Conservation (phyloP, 2,113 vertebrate genomes). For the Oxygymnocypris stewartii region DNA sequence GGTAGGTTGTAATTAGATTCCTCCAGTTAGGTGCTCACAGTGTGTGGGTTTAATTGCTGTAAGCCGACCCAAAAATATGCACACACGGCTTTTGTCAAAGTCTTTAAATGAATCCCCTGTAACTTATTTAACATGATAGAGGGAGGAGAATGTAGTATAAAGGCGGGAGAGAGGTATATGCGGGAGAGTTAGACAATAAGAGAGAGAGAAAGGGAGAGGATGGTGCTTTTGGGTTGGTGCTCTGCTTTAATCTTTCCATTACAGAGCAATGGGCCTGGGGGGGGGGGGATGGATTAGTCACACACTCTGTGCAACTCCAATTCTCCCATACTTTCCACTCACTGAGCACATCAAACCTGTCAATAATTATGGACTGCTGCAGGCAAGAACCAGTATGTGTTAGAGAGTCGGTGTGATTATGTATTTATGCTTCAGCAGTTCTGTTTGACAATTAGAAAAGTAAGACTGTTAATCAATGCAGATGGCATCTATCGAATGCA, state of each 20-base stretch:
- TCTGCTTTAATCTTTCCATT: constrained; percentile 85
- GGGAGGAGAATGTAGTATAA: constrained; percentile 48
- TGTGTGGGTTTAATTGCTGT: constrained; percentile 55
- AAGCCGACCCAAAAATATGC: constrained; percentile 63
- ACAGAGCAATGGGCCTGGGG: constrained; percentile 67
- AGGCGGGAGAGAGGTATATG: constrained; percentile 30
- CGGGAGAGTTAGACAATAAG: constrained; percentile 13
- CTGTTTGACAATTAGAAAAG: constrained; percentile 9
- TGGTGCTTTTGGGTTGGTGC: constrained; percentile 43
- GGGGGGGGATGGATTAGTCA: constrained; percentile 45
- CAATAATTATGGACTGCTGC: constrained; percentile 80
- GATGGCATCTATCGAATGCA: neutral
- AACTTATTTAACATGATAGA: constrained; percentile 73
- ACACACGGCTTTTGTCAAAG: constrained; percentile 60
- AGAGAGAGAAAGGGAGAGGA: constrained; percentile 19
- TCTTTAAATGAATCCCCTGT: constrained; percentile 78
- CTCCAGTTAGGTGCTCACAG: constrained; percentile 37
- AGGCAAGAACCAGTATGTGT: constrained; percentile 43
- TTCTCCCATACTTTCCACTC: constrained; percentile 76
- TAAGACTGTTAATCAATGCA: neutral
- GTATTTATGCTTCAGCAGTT: neutral
- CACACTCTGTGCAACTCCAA: constrained; percentile 60
- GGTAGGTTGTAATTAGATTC: constrained; percentile 56
- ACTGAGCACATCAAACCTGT: constrained; percentile 78
- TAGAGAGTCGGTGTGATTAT: neutral